Evolutionary conservation across 2,113 vertebrate genomes (phyloP), one percentile per base, ranked within the genome.

Genomic region (Calidris pugnax): DNA sequence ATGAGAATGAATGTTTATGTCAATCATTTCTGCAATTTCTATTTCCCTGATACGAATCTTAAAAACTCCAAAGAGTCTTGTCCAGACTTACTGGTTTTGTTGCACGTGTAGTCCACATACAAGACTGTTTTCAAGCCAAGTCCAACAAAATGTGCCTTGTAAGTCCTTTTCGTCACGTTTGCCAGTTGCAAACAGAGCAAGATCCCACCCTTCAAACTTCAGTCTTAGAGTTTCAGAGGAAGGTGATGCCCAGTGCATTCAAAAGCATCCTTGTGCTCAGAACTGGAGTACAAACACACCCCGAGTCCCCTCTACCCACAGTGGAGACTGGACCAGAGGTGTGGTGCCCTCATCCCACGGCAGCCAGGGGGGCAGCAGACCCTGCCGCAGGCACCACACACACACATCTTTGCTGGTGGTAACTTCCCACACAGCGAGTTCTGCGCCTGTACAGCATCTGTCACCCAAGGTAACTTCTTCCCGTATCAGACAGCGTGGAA

Each of bases 41-140:
- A 10, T n/a, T 81, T 78, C 26, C n/a, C 51, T 1, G 11, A 8
- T 14, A 50, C 0, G 0, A 32, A 55, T 72, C n/a, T 64, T 63
- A 47, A 43, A 77, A 73, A 81, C 6, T 72, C 10, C 16, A 39
- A 60, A 32, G 16, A 37, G n/a, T 24, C 37, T 67, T 83, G 72
- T 37, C 14, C 35, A 73, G 39, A 51, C 26, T 72, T 79, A 37
- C 15, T 60, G 35, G 1, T 41, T 90, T 60, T 64, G 22, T 73
- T 37, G 41, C 41, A 78, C 6, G 8, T 9, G 13, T 23, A 66
- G 23, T 78, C 47, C 30, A 74, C 19, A 57, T 13, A 68, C 6
- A 66, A 63, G 48, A 64, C 3, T 15, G 10, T n/a, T 79, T 80
- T 14, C 57, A 86, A 89, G 51, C 37, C 14, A 72, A 63, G 22